A percentile compares a stretch with the other conserved stretches of the same genome.
Evolutionary conservation across 2,888 invertebrate genomes (phyloP).

Genomic region (Pilophorus perplexus): DNA sequence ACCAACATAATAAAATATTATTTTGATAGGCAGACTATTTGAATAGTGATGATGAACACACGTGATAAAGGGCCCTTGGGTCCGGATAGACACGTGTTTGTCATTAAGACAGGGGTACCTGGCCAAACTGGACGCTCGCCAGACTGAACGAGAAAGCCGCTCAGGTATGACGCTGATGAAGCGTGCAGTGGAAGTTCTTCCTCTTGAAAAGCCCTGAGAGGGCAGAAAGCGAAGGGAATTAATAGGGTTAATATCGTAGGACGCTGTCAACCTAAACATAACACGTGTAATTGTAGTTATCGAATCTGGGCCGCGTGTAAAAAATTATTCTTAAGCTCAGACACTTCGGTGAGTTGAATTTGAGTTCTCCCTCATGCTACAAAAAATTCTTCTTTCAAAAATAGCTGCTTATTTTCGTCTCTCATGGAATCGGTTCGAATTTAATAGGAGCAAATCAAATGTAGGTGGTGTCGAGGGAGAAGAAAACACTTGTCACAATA

Average conservation of each 20-base stretch:
- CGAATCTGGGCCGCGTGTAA: conserved; percentile 14
- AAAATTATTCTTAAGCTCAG: conserved; percentile 16
- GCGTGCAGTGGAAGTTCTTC: conserved; percentile 19
- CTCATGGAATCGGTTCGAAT: too few relatives aligned
- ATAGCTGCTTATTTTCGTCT: too few relatives aligned
- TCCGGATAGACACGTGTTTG: conserved; percentile 30
- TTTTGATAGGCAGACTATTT: not conserved
- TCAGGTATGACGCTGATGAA: conserved; percentile 38
- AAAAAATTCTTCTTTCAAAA: too few relatives aligned
- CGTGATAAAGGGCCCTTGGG: conserved; percentile 15
- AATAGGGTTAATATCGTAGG: conserved; percentile 24
- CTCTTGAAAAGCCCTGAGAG: conserved; percentile 8
- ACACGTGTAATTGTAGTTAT: conserved; percentile 26
- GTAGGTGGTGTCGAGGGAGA: too few relatives aligned
- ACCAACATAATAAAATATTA: too few relatives aligned
- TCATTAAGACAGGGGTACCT: conserved; percentile 35
- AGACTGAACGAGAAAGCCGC: conserved; percentile 10
- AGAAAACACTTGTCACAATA: too few relatives aligned
- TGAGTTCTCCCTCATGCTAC: too few relatives aligned
- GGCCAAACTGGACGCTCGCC: conserved; percentile 33
- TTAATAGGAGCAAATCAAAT: too few relatives aligned
- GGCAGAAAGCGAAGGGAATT: conserved; percentile 8
- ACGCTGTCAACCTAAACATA: conserved; percentile 20
- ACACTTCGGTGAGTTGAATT: too few relatives aligned
- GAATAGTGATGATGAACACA: conserved; percentile 14